Conservation (phyloP, 2,797 vertebrate genomes). For the Esox masquinongy region DNA sequence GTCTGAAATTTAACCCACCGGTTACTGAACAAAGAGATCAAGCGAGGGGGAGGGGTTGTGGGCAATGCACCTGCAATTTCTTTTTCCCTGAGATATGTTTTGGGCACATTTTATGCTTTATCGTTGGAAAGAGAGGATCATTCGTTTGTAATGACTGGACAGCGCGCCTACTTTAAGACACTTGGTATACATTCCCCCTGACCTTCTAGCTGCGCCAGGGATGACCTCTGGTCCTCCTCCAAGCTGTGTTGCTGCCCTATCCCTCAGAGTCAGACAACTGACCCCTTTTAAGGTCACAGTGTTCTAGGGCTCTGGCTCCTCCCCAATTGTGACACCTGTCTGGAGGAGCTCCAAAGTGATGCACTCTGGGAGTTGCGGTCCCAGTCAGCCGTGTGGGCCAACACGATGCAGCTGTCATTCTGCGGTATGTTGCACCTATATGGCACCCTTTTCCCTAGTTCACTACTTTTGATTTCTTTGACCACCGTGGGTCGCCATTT, state of each 20-base stretch:
- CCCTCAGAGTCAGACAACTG: neutral
- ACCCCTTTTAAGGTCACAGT: neutral
- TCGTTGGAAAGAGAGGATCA: too few species aligned
- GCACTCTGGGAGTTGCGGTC: too few species aligned
- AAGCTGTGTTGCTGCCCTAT: neutral
- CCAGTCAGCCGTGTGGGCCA: too few species aligned
- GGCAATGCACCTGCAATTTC: neutral
- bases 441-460: neutral
- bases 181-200: too few species aligned
- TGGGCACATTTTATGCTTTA: neutral
- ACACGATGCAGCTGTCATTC: too few species aligned
- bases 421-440: neutral
- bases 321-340: neutral
- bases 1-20: constrained; percentile 64
- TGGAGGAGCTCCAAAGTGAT: neutral
- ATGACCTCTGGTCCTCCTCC: neutral
- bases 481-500: neutral
- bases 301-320: neutral
- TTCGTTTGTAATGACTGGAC: too few species aligned
- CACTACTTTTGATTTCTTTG: neutral
- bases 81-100: neutral
- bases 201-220: too few species aligned
- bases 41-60: neutral
- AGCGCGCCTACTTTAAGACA: too few species aligned
- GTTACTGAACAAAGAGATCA: constrained; percentile 50